Base-by-base conservation (phyloP, 2,113 vertebrate species). In the Platycercus adscitus region DNA sequence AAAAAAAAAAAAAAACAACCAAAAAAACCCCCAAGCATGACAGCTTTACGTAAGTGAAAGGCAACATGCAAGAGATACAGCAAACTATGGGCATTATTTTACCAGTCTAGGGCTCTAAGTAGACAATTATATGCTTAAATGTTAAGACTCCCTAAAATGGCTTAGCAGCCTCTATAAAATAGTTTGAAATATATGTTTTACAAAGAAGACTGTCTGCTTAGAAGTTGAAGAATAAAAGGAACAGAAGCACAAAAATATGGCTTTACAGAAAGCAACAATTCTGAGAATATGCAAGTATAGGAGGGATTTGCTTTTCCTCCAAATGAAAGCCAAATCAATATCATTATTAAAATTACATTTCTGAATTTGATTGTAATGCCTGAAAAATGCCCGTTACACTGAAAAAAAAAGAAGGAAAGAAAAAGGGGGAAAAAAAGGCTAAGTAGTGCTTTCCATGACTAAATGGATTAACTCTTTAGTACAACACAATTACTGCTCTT, bases 401-500 rank as follows among this genome's bases (percentile, higher is more conserved):
- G 88, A 61, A 96, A 97, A 96, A 96, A 18, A 95, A 96, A 93
- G 44, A 18, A 31, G 24, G 95, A 94, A 46, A 81, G 87, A 93
- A 87, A 96, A 84, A 91, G 2, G 7, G 16, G 29, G 46, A 71
- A 92, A 94, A 92, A 97, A 97, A 94, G 85, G 85, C 96, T 96
- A 97, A 97, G 97, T 70, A 96, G 96, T 86, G 91, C 96, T 98
- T 98, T 97, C 98, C 98, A 98, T 98, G 98, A 98, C 98, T 98
- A 98, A 98, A 95, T 98, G 98, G 98, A 98, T 98, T 98, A 98
- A 98, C 98, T 98, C 98, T 97, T 98, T 96, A 98, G 96, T 97
- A 97, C 95, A 95, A 97, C 97, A 98, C 98, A 98, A 98, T 98
- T 97, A 96, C 97, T 95, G 97, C 97, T 97, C 95, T 96, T 93